phyloP scores from a whole-genome alignment of 2,113 vertebrate genomes.

The Upupa epops region DNA sequence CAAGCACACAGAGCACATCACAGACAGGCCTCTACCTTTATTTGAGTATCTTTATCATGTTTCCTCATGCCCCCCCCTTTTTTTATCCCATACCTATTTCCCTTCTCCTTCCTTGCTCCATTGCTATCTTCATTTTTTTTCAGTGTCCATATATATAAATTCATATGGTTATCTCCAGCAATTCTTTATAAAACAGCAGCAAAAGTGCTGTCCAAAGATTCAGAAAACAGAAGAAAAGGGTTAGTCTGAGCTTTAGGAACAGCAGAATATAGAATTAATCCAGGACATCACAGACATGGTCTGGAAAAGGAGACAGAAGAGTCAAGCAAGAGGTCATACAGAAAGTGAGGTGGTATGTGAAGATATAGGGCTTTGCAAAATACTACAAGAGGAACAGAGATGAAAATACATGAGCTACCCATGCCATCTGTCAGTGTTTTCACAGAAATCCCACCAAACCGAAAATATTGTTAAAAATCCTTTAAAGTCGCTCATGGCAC shows the following conservation, averaged over 20 bases:
- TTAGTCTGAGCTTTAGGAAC: neutral
- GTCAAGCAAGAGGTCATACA: neutral
- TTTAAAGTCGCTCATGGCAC: constrained; percentile 20
- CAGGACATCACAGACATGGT: neutral
- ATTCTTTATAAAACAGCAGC: neutral
- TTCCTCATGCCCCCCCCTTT: neutral
- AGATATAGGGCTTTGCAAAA: constrained; percentile 6
- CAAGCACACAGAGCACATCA: neutral
- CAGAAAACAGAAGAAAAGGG: neutral
- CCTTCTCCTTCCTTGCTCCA: neutral
- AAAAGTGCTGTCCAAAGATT: neutral
- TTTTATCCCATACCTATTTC: neutral
- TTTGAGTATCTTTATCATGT: neutral
- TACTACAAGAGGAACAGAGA: neutral
- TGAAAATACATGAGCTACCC: constrained; percentile 34
- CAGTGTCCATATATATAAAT: neutral
- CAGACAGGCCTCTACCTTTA: neutral
- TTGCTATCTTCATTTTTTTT: neutral
- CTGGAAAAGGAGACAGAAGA: neutral
- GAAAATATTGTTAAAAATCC: constrained; percentile 46
- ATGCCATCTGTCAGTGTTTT: constrained; percentile 55
- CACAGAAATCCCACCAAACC: constrained; percentile 47
- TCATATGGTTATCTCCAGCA: neutral
- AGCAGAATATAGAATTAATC: neutral
- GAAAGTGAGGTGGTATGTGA: neutral